phyloP scores from a whole-genome alignment of 1,140 invertebrate species.

The Daktulosphaira vitifoliae region DNA sequence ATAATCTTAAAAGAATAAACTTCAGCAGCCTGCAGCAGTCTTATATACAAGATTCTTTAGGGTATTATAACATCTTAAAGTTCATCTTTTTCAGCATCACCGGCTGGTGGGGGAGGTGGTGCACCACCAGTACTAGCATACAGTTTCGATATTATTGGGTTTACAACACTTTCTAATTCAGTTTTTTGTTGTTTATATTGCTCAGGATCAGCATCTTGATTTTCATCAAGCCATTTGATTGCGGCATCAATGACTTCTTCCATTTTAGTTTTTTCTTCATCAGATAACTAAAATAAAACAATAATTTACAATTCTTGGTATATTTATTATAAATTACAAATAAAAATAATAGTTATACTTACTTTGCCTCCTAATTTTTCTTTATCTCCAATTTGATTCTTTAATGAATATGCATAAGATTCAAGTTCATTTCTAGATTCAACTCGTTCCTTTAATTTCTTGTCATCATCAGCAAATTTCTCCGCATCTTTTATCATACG shows the following conservation, averaged over 20 bases:
- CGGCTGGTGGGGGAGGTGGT: slow-evolving; percentile 57
- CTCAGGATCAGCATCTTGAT: slow-evolving; percentile 86
- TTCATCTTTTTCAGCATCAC: slow-evolving; percentile 36
- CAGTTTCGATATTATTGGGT: slow-evolving; percentile 95
- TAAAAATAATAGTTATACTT: slow-evolving; percentile 31
- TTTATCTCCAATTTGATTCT: slow-evolving; percentile 95
- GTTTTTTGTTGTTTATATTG: slow-evolving; percentile 97
- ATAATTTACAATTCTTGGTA: not conserved
- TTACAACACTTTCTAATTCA: slow-evolving; percentile 86
- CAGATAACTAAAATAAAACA: slow-evolving; percentile 50
- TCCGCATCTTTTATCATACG: slow-evolving; percentile 98
- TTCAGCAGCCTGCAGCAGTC: slow-evolving; percentile 20
- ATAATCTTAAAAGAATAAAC: slow-evolving; percentile 18
- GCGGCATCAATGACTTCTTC: slow-evolving; percentile 92
- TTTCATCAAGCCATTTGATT: slow-evolving; percentile 97
- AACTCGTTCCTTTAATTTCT: slow-evolving; percentile 92
- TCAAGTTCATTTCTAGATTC: slow-evolving; percentile 93
- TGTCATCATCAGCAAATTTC: slow-evolving; percentile 97
- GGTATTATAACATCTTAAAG: slow-evolving; percentile 20
- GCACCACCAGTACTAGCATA: slow-evolving; percentile 77
- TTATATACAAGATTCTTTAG: slow-evolving; percentile 20
- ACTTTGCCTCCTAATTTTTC: slow-evolving; percentile 94
- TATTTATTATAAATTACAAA: not conserved
- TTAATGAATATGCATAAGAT: slow-evolving; percentile 95
- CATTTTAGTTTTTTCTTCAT: slow-evolving; percentile 91